Base-by-base conservation (phyloP, 2,113 vertebrate genomes). In the Hipposideros armiger region DNA sequence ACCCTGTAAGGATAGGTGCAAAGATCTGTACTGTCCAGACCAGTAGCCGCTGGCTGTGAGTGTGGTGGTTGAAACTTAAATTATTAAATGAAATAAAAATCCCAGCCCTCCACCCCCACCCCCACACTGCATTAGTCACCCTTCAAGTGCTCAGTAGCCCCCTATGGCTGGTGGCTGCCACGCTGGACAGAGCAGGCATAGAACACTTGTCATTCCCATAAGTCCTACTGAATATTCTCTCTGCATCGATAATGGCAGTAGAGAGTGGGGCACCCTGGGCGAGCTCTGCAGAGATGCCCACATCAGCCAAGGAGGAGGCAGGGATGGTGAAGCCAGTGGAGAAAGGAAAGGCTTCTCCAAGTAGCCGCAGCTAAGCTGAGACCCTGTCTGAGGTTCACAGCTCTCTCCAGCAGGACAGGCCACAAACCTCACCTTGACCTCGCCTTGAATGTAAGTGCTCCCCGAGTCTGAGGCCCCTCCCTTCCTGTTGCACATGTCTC, bases 321-420 rank as follows among this genome's bases (percentile, higher is more conserved):
- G 14, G 54, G 30, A 5, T 45, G 30, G 22, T 17, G 54, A 72
- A 47, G 52, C 36, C 67, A 20, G 1, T 42, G 26, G 69, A 56
- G 42, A 45, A 20, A 26, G 56, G 40, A 56, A 62, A 36, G 32
- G 32, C 19, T 74, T 56, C 64, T 50, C 26, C 0, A 0, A 32
- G 50, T 40, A 60, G 20, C 17, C 0, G 3, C 5, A 14, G 17
- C 62, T 50, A 7, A 2, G 11, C 30, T 0, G 26, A 62, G 28
- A 9, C 32, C 36, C 24, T 52, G 22, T n/a, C 11, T 0, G 11
- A 47, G 40, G n/a, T 54, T 70, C 78, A 13, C 17, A 3, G n/a
- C 50, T 42, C 19, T 42, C 60, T 50, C 30, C 10, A 42, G 66
- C 19, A 32, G n/a, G 66, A 73, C 2, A 6, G 11, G 42, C 42